Evolutionary conservation across 2,888 invertebrate species (phyloP).

Genomic region (Spicauda simplicius): DNA sequence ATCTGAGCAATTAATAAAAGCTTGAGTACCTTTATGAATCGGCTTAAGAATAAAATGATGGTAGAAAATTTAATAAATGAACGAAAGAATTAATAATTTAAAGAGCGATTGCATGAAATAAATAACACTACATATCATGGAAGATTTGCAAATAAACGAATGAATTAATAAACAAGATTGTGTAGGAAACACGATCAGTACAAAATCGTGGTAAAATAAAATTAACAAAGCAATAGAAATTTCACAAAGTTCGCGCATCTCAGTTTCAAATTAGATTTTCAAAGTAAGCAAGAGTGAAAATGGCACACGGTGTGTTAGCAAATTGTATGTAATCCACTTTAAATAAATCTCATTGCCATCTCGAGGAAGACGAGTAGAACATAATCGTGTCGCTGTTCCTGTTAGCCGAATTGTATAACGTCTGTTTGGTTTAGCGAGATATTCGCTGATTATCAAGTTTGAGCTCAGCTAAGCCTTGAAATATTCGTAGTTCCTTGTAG

Average conservation of each 20-base stretch:
- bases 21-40: no score
- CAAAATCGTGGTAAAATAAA: no score
- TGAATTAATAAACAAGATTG: no score
- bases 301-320: neutral
- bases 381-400: constrained; percentile 4
- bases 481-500: no score
- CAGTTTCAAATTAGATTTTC: neutral
- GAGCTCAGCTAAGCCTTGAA: neutral
- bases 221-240: neutral
- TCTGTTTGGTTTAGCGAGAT: neutral
- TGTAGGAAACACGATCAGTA: no score
- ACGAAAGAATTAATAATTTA: no score
- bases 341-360: constrained; percentile 7
- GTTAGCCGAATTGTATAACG: neutral
- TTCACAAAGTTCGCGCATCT: neutral
- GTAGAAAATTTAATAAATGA: no score
- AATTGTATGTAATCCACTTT: constrained; percentile 4
- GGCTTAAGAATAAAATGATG: no score
- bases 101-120: no score
- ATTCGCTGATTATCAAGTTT: neutral
- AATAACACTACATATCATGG: no score
- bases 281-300: constrained; percentile 4
- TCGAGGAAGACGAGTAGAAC: neutral
- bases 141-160: no score
- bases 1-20: no score